These are phyloP conservation scores for Lathronympha strigana DNA, from an alignment of 2,888 invertebrate species.

Conservation along the genomic window DNA sequence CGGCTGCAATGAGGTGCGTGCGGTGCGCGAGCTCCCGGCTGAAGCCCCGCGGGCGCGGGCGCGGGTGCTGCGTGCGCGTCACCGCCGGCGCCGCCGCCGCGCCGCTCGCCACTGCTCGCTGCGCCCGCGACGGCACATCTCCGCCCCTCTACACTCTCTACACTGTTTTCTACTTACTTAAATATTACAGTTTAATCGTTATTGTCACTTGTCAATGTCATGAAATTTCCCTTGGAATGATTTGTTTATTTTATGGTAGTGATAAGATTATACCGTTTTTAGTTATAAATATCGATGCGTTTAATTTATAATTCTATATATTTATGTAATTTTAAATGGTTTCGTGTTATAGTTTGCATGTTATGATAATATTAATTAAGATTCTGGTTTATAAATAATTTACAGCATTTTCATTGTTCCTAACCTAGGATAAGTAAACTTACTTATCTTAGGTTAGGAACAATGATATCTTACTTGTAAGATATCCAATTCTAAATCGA, in stretches of 20 bases:
- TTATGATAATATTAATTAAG: background rate
- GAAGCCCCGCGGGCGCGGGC: conserved; percentile 54
- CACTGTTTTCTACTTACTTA: conserved; percentile 68
- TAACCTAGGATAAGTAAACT: no score
- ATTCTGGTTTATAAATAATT: no score
- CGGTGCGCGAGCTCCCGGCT: conserved; percentile 51
- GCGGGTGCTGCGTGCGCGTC: conserved; percentile 48
- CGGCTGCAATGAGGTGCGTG: conserved; percentile 46
- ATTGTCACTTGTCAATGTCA: conserved; percentile 47
- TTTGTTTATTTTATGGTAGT: conserved; percentile 2
- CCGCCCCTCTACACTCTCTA: conserved; percentile 49
- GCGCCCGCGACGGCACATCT: conserved; percentile 48
- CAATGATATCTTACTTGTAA: no score
- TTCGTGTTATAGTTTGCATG: background rate
- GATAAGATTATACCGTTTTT: conserved; percentile 8
- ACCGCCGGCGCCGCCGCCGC: conserved; percentile 55
- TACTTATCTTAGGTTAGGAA: no score
- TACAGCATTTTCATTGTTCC: background rate
- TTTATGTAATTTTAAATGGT: background rate
- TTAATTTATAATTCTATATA: background rate
- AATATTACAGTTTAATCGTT: conserved; percentile 57
- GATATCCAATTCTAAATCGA: no score
- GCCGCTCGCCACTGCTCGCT: conserved; percentile 47
- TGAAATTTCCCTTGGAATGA: conserved; percentile 22
- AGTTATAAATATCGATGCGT: background rate